Conservation (phyloP, 2,797 vertebrate genomes). For the Borostomias antarcticus region DNA sequence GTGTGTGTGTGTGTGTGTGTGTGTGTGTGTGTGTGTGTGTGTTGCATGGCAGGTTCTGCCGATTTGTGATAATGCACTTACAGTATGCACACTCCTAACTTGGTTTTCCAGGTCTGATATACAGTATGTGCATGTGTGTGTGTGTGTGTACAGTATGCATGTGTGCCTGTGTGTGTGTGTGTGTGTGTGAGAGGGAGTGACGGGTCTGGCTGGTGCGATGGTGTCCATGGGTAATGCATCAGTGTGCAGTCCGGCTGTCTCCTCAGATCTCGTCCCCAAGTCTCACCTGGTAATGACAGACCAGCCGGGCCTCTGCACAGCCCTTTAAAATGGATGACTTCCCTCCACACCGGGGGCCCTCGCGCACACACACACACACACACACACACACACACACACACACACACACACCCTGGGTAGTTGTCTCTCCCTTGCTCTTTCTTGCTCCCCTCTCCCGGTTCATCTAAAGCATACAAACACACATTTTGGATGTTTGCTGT, state of each 20-base stretch:
- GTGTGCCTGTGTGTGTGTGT: slow-evolving; percentile 33
- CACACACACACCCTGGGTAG: not conserved
- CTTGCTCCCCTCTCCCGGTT: slow-evolving; percentile 7
- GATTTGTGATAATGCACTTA: slow-evolving; percentile 61
- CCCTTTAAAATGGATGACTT: slow-evolving; percentile 52
- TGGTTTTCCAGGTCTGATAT: too few species aligned
- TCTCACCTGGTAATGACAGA: slow-evolving; percentile 61
- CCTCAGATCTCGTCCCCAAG: slow-evolving; percentile 42
- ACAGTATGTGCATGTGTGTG: not conserved
- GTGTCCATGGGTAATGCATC: not conserved
- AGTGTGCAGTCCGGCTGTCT: not conserved
- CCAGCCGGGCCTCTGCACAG: slow-evolving; percentile 50
- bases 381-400: slow-evolving; percentile 9
- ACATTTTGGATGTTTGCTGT: not conserved
- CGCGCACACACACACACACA: not conserved
- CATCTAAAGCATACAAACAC: slow-evolving; percentile 11
- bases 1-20: too few species aligned
- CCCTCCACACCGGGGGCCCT: slow-evolving; percentile 31
- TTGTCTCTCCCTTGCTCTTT: slow-evolving; percentile 1
- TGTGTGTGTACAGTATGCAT: not conserved
- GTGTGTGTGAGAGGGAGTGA: slow-evolving; percentile 26
- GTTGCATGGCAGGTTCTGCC: slow-evolving; percentile 47
- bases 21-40: not conserved
- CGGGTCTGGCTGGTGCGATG: too few species aligned
- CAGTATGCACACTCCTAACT: slow-evolving; percentile 55